These are phyloP conservation scores for Gari tellinella DNA, from an alignment of 2,888 invertebrate genomes.

Conservation along the genomic window DNA sequence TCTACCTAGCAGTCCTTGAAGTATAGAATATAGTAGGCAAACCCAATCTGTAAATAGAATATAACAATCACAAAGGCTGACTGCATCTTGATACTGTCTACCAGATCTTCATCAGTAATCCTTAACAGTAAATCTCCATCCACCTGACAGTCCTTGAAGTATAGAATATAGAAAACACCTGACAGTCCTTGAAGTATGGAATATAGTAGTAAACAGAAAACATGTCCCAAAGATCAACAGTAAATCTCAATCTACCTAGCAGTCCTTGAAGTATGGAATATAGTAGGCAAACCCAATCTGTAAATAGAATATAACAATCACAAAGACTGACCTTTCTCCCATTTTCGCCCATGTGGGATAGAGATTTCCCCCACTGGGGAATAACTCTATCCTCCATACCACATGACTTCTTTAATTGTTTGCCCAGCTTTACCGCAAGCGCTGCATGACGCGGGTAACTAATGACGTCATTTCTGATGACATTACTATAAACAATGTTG, in stretches of 20 bases:
- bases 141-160: constrained; percentile 95
- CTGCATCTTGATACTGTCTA: constrained; percentile 95
- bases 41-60: too few relatives aligned
- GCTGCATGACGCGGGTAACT: too few relatives aligned
- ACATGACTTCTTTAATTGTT: too few relatives aligned
- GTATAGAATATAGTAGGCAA: constrained; percentile 91
- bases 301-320: too few relatives aligned
- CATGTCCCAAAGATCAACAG: too few relatives aligned
- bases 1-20: constrained; percentile 97
- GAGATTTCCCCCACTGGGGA: too few relatives aligned
- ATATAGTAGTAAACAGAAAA: too few relatives aligned
- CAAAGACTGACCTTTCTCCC: constrained; percentile 97
- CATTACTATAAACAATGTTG: too few relatives aligned
- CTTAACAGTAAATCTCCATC: constrained; percentile 98
- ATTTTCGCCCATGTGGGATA: too few relatives aligned
- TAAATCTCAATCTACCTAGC: constrained; percentile 98
- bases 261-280: constrained; percentile 92
- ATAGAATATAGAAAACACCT: constrained; percentile 92
- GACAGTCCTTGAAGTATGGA: constrained; percentile 93
- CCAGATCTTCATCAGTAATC: constrained; percentile 95
- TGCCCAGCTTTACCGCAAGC: too few relatives aligned
- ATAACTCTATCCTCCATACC: too few relatives aligned
- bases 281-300: constrained; percentile 95
- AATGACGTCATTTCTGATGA: too few relatives aligned
- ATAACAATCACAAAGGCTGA: constrained; percentile 98